Conservation (phyloP, 1,140 invertebrate genomes). For the Chlorops oryzae region DNA sequence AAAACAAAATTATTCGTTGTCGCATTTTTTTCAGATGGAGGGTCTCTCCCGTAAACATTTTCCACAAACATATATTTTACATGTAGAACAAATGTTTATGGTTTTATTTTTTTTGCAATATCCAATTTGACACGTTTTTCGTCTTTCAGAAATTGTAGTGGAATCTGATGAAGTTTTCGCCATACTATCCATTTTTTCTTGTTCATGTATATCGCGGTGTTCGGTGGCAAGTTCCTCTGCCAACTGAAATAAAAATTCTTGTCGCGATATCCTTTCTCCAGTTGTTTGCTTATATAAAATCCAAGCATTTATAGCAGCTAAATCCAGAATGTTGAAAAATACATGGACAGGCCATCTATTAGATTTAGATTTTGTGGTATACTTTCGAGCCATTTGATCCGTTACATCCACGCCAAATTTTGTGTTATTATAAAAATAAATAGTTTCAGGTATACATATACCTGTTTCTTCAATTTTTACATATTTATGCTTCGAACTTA, state of each 20-base stretch:
- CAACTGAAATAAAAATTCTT: slow-evolving; percentile 26
- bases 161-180: slow-evolving; percentile 8
- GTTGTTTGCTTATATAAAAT: slow-evolving; percentile 30
- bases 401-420: slow-evolving; percentile 22
- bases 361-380: slow-evolving; percentile 24
- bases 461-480: no score
- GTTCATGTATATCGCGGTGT: background rate
- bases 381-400: slow-evolving; percentile 21
- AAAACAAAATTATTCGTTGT: slow-evolving; percentile 6
- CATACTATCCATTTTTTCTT: slow-evolving; percentile 2
- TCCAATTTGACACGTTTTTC: slow-evolving; percentile 20
- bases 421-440: slow-evolving; percentile 23
- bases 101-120: slow-evolving; percentile 25
- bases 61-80: slow-evolving; percentile 22
- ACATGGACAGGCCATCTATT: slow-evolving; percentile 31
- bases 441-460: slow-evolving; percentile 21
- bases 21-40: slow-evolving; percentile 16
- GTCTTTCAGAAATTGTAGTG: slow-evolving; percentile 10
- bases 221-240: slow-evolving; percentile 23
- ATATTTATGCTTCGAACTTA: slow-evolving; percentile 20
- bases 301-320: slow-evolving; percentile 31
- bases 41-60: slow-evolving; percentile 14
- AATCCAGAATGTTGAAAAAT: slow-evolving; percentile 32
- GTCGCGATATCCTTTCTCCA: slow-evolving; percentile 18
- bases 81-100: slow-evolving; percentile 17